Percentiles rank a stretch among this genome's conserved stretches.
phyloP scores from a whole-genome alignment of 2,888 invertebrate genomes.

The Toxonevra muliebris region DNA sequence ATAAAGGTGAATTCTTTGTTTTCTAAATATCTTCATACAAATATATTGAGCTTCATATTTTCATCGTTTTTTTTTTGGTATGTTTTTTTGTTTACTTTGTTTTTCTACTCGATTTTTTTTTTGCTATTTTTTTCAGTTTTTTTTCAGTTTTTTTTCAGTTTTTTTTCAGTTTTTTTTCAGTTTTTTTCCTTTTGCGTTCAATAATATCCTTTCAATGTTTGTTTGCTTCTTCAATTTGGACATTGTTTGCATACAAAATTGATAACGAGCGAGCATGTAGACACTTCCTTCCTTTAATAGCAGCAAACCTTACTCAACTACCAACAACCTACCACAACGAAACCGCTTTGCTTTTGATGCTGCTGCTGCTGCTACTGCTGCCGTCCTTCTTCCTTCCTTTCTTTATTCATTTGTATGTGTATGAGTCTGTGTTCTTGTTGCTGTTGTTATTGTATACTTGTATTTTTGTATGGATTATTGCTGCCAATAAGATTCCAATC shows the following conservation, averaged over 20 bases:
- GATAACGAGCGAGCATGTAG: constrained; percentile 38
- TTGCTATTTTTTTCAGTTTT: neutral
- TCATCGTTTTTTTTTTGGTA: neutral
- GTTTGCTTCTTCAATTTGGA: constrained; percentile 53
- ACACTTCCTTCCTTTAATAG: neutral
- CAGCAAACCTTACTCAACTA: neutral
- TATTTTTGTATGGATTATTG: constrained; percentile 49
- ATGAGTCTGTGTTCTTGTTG: constrained; percentile 48
- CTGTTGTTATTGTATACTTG: constrained; percentile 50
- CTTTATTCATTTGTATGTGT: constrained; percentile 29
- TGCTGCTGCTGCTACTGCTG: neutral
- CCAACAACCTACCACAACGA: too few relatives aligned
- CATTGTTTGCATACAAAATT: constrained; percentile 61
- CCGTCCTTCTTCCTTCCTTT: neutral
- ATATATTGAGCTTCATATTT: neutral
- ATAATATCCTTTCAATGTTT: constrained; percentile 13
- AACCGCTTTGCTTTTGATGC: too few relatives aligned
- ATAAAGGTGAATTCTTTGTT: constrained; percentile 3
- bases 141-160: neutral
- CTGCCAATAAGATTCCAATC: constrained; percentile 48
- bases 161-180: neutral
- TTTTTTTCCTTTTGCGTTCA: neutral
- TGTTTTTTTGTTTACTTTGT: neutral
- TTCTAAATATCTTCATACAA: neutral
- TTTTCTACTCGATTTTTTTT: neutral